A percentile compares a stretch with the other conserved stretches of the same genome.
These are phyloP conservation scores for Tetranychus truncatus DNA, from an alignment of 2,888 invertebrate genomes.

Conservation along the genomic window DNA sequence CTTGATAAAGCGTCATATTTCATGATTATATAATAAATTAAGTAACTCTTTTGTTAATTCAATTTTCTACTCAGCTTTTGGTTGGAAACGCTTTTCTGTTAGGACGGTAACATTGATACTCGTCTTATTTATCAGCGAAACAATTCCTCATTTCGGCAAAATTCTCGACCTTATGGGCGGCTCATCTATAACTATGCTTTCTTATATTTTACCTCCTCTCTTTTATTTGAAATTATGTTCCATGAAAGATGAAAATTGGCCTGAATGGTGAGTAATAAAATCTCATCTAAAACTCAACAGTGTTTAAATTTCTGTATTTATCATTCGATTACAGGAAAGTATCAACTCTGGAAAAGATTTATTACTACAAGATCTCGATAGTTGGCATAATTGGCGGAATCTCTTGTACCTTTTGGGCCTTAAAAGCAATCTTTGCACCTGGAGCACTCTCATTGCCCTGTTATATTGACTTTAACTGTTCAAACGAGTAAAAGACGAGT, in stretches of 20 bases:
- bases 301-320: neutral
- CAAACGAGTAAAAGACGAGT: neutral
- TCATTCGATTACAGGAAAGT: neutral
- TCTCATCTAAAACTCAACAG: neutral
- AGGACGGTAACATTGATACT: conserved; percentile 49
- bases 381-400: conserved; percentile 17
- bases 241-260: conserved; percentile 34
- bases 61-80: conserved; percentile 11
- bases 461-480: conserved; percentile 11
- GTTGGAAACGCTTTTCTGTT: conserved; percentile 45
- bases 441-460: conserved; percentile 9
- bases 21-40: neutral
- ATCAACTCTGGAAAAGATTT: neutral
- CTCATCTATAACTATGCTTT: conserved; percentile 58
- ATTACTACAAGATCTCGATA: neutral
- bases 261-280: conserved; percentile 33
- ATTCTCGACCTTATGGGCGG: conserved; percentile 71
- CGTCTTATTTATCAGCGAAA: conserved; percentile 57
- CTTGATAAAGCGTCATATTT: neutral
- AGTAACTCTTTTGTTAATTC: neutral
- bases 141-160: conserved; percentile 64
- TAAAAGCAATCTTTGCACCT: conserved; percentile 6
- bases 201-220: conserved; percentile 64
- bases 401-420: conserved; percentile 14
- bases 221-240: conserved; percentile 53